Base-by-base conservation (phyloP, 1,140 invertebrate species). In the Nomia melanderi region DNA sequence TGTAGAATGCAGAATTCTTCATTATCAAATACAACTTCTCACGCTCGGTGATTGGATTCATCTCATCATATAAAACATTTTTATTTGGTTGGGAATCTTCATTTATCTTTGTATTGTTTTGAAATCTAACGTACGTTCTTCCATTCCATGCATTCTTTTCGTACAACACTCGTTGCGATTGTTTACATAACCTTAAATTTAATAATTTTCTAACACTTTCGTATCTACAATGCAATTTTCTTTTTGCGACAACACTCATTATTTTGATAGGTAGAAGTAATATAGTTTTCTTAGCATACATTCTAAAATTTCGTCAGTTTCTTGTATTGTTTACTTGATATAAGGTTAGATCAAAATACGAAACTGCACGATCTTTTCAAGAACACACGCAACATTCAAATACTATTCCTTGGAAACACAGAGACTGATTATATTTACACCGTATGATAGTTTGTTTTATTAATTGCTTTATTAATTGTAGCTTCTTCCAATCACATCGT, bases 181-280 rank as follows among this genome's bases (percentile, higher is more conserved):
- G 20, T 6, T 39, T 47, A 41, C 0, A 33, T 78, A 74, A 66
- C 71, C 70, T 78, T 9, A 60, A 59, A 33, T 65, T 6, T 2
- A 60, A 20, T 5, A 60, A 25, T 23, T 12, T 12, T 33, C 17
- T 29, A 7, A 0, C 9, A 11, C 14, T 20, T 8, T 20, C 23
- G n/a, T 0, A 25, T 29, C 17, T 65, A 5, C 8, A 33, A 12
- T 17, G 27, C 14, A 73, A 12, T 36, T 25, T 12, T 8, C 17
- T 23, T 64, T 2, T 64, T 23, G 3, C 17, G 14, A 50, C 4
- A 27, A 36, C 9, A 27, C 1, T n/a, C 27, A 72, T 75, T 59
- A 0, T 36, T 57, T 36, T 0, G 2, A 57, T 20, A 6, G 12
- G 4, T 12, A 3, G 14, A 44, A 20, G 4, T 20, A 14, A 6